phyloP scores from a whole-genome alignment of 2,797 vertebrate species.

The Sebastolobus alascanus region DNA sequence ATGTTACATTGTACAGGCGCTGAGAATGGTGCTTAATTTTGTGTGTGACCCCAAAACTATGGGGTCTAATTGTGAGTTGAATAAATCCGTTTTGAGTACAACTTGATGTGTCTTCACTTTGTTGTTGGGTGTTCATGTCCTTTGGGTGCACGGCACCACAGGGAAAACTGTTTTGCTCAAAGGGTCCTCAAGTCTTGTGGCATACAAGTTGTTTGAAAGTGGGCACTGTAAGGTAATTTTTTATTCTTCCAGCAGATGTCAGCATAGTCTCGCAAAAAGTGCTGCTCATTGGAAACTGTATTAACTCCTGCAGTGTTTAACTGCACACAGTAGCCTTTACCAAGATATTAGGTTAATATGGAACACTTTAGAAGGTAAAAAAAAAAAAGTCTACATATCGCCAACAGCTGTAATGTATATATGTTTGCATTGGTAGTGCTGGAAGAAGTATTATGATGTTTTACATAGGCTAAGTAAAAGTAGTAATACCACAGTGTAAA shows the following conservation, averaged over 20 bases:
- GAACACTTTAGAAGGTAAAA: background rate
- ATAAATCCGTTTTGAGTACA: slow-evolving; percentile 80
- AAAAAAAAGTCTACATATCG: background rate
- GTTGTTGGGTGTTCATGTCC: background rate
- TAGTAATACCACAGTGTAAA: background rate
- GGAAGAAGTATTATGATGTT: background rate
- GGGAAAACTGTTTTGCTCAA: background rate
- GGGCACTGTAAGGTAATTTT: background rate
- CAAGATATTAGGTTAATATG: background rate
- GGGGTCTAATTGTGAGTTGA: slow-evolving; percentile 67
- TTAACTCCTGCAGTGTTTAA: too few species aligned
- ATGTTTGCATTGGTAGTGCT: background rate
- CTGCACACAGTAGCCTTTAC: too few species aligned
- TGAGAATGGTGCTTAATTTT: slow-evolving; percentile 73
- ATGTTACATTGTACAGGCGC: slow-evolving; percentile 80
- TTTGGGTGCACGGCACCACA: background rate
- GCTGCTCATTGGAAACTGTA: background rate
- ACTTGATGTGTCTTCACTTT: slow-evolving; percentile 11
- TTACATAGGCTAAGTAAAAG: background rate
- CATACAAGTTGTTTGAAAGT: background rate
- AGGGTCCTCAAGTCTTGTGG: background rate
- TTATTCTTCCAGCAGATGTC: slow-evolving; percentile 65
- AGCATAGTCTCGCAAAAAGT: background rate
- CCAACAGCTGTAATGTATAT: background rate
- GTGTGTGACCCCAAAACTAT: slow-evolving; percentile 55